These are phyloP conservation scores for Bolborhynchus lineola DNA, from an alignment of 2,113 vertebrate genomes.

Conservation along the genomic window DNA sequence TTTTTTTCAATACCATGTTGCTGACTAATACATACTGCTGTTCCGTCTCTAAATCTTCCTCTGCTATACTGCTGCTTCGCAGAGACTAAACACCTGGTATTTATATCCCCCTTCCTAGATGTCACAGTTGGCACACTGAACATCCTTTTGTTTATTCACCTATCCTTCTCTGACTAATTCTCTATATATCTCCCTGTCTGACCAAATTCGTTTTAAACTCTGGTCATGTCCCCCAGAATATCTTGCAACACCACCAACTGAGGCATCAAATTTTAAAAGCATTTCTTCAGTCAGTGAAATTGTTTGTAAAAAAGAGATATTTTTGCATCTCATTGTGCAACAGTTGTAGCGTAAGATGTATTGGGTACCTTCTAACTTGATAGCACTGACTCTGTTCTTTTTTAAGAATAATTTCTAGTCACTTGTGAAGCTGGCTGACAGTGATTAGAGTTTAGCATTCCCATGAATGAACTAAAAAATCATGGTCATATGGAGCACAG, in stretches of 20 bases:
- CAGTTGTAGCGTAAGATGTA: neutral
- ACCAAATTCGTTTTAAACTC: neutral
- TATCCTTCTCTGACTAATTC: neutral
- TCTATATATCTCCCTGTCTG: neutral
- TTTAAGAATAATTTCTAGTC: neutral
- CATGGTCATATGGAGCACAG: constrained; percentile 1
- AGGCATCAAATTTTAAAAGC: constrained; percentile 9
- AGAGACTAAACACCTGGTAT: neutral
- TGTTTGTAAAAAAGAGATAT: neutral
- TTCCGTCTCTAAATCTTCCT: neutral
- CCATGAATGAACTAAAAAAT: neutral
- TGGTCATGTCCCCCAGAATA: neutral
- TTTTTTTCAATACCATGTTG: neutral
- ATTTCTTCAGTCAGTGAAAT: neutral
- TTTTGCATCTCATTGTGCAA: neutral
- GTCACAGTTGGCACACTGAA: neutral
- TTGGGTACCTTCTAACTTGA: neutral
- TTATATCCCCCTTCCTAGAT: neutral
- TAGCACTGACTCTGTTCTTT: neutral
- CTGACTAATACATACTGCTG: neutral
- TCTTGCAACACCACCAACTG: neutral
- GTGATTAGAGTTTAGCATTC: neutral
- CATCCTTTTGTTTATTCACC: neutral
- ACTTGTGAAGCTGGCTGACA: neutral
- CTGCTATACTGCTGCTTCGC: neutral